Conservation (phyloP, 2,797 vertebrate species). For the Moxostoma hubbsi region DNA sequence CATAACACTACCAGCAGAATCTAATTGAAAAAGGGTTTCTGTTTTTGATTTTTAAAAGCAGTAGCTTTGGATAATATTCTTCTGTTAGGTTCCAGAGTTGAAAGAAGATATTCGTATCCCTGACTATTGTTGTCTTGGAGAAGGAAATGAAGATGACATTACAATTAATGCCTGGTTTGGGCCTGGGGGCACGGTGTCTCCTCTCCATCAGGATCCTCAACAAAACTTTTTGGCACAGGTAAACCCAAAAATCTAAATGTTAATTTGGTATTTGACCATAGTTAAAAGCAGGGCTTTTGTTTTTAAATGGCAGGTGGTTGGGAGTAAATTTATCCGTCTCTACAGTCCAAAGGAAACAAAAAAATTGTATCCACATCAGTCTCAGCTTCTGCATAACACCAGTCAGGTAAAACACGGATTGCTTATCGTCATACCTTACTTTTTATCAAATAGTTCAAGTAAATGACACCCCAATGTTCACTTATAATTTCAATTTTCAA, state of each 20-base stretch:
- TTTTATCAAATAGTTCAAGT: not conserved
- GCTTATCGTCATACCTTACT: not conserved
- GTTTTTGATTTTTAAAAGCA: not conserved
- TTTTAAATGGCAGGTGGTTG: slow-evolving; percentile 83
- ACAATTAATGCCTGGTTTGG: slow-evolving; percentile 97
- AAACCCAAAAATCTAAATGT: slow-evolving; percentile 19
- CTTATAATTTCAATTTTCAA: too few relatives aligned
- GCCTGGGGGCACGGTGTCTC: slow-evolving; percentile 89
- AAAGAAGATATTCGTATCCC: slow-evolving; percentile 91
- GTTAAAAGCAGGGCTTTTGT: not conserved
- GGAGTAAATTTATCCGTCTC: slow-evolving; percentile 92
- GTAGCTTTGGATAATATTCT: not conserved
- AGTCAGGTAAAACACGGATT: slow-evolving; percentile 86
- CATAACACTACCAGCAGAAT: too few relatives aligned
- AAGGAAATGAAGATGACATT: slow-evolving; percentile 90
- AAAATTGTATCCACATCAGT: slow-evolving; percentile 91
- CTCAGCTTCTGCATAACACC: slow-evolving; percentile 92
- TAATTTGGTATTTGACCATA: not conserved
- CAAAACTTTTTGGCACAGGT: slow-evolving; percentile 97
- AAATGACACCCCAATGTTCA: too few relatives aligned
- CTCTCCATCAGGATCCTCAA: slow-evolving; percentile 96
- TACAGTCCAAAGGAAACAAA: slow-evolving; percentile 86
- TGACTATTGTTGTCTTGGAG: slow-evolving; percentile 94
- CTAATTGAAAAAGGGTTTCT: not conserved
- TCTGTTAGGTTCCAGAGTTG: slow-evolving; percentile 87